These are phyloP conservation scores for Lacerta agilis DNA, from an alignment of 2,797 vertebrate species.

Conservation along the genomic window DNA sequence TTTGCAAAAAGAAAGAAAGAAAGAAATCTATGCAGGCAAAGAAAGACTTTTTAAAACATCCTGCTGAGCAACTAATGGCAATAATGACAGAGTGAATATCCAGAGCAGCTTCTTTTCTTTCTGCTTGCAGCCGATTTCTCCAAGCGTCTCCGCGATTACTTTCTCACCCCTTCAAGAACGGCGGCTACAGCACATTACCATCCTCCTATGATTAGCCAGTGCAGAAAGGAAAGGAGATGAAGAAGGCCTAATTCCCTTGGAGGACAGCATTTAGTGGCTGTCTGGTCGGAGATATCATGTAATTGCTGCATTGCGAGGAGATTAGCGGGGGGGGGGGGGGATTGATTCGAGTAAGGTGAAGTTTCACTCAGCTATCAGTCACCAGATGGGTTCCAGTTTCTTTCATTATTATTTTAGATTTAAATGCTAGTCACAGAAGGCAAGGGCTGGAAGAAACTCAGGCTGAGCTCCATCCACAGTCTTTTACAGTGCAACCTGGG, in stretches of 20 bases:
- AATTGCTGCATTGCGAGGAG: conserved; percentile 25
- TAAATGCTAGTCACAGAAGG: neutral
- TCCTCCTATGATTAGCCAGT: conserved; percentile 30
- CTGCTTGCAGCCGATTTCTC: conserved; percentile 4
- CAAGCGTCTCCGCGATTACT: conserved; percentile 9
- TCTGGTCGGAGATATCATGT: conserved; percentile 37
- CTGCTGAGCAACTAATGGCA: neutral
- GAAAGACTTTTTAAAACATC: neutral
- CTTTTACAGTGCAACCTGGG: neutral
- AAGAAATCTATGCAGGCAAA: neutral
- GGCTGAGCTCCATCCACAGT: neutral
- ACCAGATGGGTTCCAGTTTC: neutral
- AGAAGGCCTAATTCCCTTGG: conserved; percentile 33
- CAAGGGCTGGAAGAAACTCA: neutral
- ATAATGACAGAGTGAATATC: conserved; percentile 6
- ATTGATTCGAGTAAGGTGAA: conserved; percentile 4
- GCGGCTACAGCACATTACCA: conserved; percentile 3
- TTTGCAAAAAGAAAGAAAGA: neutral
- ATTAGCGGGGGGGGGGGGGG: neutral
- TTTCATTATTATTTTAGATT: neutral
- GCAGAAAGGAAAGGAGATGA: neutral
- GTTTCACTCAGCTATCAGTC: conserved; percentile 4
- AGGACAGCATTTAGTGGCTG: conserved; percentile 32
- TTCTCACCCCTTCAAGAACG: conserved; percentile 4
- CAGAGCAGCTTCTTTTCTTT: neutral